Base-by-base conservation (phyloP, 64 coral and sea anemone species). In the Porites lutea region DNA sequence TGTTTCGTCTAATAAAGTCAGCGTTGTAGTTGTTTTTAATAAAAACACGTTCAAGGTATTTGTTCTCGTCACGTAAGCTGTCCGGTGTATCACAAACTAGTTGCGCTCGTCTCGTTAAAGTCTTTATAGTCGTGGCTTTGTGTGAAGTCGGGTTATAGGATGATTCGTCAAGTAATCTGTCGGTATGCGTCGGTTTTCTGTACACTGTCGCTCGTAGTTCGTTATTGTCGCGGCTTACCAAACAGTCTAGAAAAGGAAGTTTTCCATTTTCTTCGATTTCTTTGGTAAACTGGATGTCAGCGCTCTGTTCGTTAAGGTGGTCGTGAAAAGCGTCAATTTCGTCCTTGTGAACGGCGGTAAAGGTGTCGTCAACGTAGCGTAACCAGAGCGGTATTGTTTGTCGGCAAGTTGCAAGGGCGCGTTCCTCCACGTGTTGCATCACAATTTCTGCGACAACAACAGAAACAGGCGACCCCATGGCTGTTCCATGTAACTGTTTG, bases 261-360 rank as follows among this genome's bases (percentile, higher is more conserved):
- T 94, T 94, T 63, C 92, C 67, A 89, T 94, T 88, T 72, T 89
- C 67, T 81, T 94, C 92, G 52, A 89, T 77, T 79, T 95, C 93
- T 71, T 23, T 90, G 3, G 82, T 91, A 66, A 95, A 91, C 88
- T 91, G 88, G 51, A 91, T 95, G 82, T 88, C 51, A 10, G 53
- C 71, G 75, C 91, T 86, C 49, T 95, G 88, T 87, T 74, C 63
- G 75, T 95, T 95, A 8, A 95, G 62, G 58, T 95, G 88, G 71
- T 55, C 47, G 57, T 55, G 82, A 71, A 92, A 92, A 48, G 13
- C 49, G 91, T 37, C 27, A 37, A 37, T 37, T 37, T 37, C 27
- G 65, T 68, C 18, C 4, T 68, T 7, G 65, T 68, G 65, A 68
- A 68, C 7, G 19, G 15, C 18, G 16, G 18, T 20, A 20, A 68